Conservation (phyloP, 2,888 invertebrate genomes). For the Yponomeuta malinellus region DNA sequence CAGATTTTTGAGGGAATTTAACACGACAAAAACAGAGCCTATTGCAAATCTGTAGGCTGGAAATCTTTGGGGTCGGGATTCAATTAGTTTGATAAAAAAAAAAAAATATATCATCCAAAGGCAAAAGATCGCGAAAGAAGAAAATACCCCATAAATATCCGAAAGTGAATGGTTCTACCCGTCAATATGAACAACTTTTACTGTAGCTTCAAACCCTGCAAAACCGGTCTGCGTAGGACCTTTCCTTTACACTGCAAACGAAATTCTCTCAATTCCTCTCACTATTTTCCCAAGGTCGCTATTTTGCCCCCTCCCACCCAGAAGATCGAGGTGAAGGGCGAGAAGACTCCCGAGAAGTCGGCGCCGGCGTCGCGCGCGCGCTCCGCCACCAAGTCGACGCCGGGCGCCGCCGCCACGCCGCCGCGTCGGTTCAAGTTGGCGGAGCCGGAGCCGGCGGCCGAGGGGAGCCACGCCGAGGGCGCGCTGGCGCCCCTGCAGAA, state of each 20-base stretch:
- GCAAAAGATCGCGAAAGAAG: too few relatives aligned
- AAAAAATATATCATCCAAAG: too few relatives aligned
- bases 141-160: too few relatives aligned
- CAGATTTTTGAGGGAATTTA: too few relatives aligned
- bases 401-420: constrained; percentile 40
- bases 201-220: too few relatives aligned
- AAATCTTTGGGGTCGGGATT: background rate
- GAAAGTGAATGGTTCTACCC: too few relatives aligned
- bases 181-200: too few relatives aligned
- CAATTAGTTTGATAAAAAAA: background rate
- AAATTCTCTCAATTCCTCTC: background rate
- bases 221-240: too few relatives aligned
- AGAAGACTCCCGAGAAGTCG: constrained; percentile 61
- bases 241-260: too few relatives aligned
- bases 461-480: constrained; percentile 56
- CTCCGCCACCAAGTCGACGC: constrained; percentile 47
- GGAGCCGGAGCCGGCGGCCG: constrained; percentile 58
- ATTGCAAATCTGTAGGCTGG: background rate
- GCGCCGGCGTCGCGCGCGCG: constrained; percentile 42
- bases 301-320: constrained; percentile 25
- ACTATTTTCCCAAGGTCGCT: background rate
- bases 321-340: constrained; percentile 69
- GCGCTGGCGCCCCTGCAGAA: constrained; percentile 40
- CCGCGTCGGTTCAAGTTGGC: constrained; percentile 41
- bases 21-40: too few relatives aligned